Base-by-base conservation (phyloP, 2,888 invertebrate genomes). In the Clostera curtula region DNA sequence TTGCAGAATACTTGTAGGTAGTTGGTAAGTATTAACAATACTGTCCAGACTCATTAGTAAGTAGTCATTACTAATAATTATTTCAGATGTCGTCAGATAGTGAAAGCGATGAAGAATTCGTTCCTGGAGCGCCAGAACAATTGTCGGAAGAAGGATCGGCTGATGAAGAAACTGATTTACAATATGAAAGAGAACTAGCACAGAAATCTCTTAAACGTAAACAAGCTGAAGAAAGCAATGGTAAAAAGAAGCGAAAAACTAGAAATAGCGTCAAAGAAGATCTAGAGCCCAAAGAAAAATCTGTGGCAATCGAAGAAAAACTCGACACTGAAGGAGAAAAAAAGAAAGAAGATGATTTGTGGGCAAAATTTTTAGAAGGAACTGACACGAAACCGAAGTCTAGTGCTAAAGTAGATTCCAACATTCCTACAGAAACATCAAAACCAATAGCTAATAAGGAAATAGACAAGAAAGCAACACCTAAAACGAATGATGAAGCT, bases 81-180 rank as follows among this genome's bases (percentile, higher is more conserved):
- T 66, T 63, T 27, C 56, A 82, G 79, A 83, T 83, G 83, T 83
- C 82, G 7, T 90, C 90, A 7, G 90, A 88, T 29, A 90, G 90
- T 42, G 93, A 93, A 40, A 93, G 92, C 61, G 93, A 93, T 63
- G 91, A 91, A 43, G 93, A 93, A 57, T 93, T 90, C 59, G 85
- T 89, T 35, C 91, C 92, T 13, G 88, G 87, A 40, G 87, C 82
- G 37, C 87, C 86, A 25, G 89, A 89, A 55, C 74, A 85, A 36
- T 73, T 88, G 4, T 91, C 91, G 0, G 91, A 91, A 68, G 88
- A 87, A 41, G 89, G 89, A 27, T 89, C 89, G 1, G 89, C 87
- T 1, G 87, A 89, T 41, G 83, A 79, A 15, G 89, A 89, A 49
- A 88, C 88, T 29, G 85, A 86, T 10, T 49, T 77, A 35, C 85